These are phyloP conservation scores for Alloscopus bannaensis DNA, from an alignment of 2,888 invertebrate species.

Conservation along the genomic window DNA sequence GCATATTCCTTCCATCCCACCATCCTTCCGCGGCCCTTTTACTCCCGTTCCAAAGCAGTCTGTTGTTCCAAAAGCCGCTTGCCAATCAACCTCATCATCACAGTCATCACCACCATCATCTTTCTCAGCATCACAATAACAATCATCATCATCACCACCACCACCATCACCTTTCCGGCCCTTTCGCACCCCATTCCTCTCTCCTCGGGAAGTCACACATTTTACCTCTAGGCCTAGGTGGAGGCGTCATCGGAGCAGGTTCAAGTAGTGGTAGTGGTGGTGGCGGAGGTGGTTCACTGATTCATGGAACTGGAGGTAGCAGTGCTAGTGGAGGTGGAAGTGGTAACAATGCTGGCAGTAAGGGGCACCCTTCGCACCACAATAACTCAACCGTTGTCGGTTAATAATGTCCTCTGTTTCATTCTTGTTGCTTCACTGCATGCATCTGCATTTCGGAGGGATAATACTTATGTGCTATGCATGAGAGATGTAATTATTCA, in stretches of 20 bases:
- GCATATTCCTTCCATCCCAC: slow-evolving; percentile 70
- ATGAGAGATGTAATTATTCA: slow-evolving; percentile 61
- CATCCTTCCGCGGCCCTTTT: slow-evolving; percentile 69
- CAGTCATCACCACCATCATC: slow-evolving; percentile 40
- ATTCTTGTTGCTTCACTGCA: not conserved
- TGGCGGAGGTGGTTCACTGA: slow-evolving; percentile 1
- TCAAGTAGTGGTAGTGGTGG: slow-evolving; percentile 7
- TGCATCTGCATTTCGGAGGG: too few relatives aligned
- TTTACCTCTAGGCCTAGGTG: slow-evolving; percentile 38
- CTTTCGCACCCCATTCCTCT: slow-evolving; percentile 46
- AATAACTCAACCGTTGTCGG: slow-evolving; percentile 57
- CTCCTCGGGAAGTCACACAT: slow-evolving; percentile 42
- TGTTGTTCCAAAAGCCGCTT: slow-evolving; percentile 67
- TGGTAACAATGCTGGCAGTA: slow-evolving; percentile 4
- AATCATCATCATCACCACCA: slow-evolving; percentile 36
- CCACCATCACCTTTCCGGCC: slow-evolving; percentile 34
- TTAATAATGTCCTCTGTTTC: slow-evolving; percentile 37
- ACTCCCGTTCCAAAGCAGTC: slow-evolving; percentile 71
- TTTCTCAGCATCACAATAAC: slow-evolving; percentile 36
- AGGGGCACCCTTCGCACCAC: slow-evolving; percentile 37
- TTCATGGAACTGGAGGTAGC: slow-evolving; percentile 25
- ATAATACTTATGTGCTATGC: slow-evolving; percentile 52
- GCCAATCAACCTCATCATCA: slow-evolving; percentile 60
- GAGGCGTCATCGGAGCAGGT: slow-evolving; percentile 29
- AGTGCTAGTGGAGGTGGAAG: slow-evolving; percentile 10